A percentile compares a stretch with the other conserved stretches of the same genome.
These are phyloP conservation scores for Batillaria attramentaria DNA, from an alignment of 1,140 invertebrate genomes.

Conservation along the genomic window DNA sequence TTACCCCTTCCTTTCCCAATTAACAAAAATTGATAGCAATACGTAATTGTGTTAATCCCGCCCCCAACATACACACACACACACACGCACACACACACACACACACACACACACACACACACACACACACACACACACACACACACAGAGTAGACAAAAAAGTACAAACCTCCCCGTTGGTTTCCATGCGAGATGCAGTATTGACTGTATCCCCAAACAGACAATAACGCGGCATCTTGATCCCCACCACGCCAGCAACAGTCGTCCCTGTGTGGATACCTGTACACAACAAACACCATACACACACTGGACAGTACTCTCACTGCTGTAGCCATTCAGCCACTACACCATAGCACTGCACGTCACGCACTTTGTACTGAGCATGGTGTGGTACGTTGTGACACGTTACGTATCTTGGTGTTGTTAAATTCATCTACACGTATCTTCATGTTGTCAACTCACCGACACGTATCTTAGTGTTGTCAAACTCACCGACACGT, in stretches of 20 bases:
- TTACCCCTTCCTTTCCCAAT: background rate
- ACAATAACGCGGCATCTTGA: constrained; percentile 75
- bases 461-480: constrained; percentile 7
- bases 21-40: background rate
- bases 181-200: constrained; percentile 83
- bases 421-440: background rate
- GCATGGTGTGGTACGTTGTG: background rate
- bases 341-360: background rate
- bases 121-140: background rate
- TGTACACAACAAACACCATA: too few species aligned
- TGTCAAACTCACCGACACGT: background rate
- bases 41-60: background rate
- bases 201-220: constrained; percentile 85
- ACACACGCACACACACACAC: background rate
- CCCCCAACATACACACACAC: background rate
- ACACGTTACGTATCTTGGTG: background rate
- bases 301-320: too few species aligned
- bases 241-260: constrained; percentile 75
- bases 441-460: background rate
- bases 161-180: constrained; percentile 14
- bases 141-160: background rate
- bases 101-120: background rate
- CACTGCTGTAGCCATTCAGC: background rate
- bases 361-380: background rate
- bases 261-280: constrained; percentile 73